Conservation (phyloP, 2,797 vertebrate species). For the Trachops cirrhosus region DNA sequence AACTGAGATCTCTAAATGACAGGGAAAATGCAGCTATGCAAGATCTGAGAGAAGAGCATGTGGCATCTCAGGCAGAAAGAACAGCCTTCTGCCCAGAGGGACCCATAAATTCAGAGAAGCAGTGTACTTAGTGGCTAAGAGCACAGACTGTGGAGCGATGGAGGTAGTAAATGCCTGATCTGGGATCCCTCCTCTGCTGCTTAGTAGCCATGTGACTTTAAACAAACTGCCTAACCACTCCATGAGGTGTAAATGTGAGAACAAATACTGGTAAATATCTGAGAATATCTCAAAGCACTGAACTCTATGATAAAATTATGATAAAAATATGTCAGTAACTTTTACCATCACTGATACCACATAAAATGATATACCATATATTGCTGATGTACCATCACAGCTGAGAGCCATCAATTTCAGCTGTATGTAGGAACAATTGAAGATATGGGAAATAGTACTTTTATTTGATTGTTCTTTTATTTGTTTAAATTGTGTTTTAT, state of each 20-base stretch:
- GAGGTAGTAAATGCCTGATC: background rate
- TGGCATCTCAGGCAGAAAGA: background rate
- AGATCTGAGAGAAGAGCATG: background rate
- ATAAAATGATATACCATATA: background rate
- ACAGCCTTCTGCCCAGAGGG: background rate
- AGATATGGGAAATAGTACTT: background rate
- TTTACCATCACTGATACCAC: background rate
- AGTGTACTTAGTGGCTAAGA: background rate
- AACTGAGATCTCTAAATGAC: background rate
- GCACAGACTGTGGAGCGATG: too few relatives aligned
- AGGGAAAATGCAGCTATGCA: background rate
- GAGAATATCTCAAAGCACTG: conserved; percentile 38
- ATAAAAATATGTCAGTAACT: conserved; percentile 32
- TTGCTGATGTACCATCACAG: background rate
- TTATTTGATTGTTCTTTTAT: background rate
- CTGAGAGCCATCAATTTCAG: conserved; percentile 4
- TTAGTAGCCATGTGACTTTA: background rate
- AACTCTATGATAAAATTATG: conserved; percentile 1
- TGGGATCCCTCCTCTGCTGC: background rate
- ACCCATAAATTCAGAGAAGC: background rate
- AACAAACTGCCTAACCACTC: background rate
- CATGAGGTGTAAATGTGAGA: background rate
- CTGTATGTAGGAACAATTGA: background rate
- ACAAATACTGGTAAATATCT: conserved; percentile 3
- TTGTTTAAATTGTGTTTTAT: conserved; percentile 26